Conservation (phyloP, 2,888 invertebrate genomes). For the Eustalomyia histrio region DNA sequence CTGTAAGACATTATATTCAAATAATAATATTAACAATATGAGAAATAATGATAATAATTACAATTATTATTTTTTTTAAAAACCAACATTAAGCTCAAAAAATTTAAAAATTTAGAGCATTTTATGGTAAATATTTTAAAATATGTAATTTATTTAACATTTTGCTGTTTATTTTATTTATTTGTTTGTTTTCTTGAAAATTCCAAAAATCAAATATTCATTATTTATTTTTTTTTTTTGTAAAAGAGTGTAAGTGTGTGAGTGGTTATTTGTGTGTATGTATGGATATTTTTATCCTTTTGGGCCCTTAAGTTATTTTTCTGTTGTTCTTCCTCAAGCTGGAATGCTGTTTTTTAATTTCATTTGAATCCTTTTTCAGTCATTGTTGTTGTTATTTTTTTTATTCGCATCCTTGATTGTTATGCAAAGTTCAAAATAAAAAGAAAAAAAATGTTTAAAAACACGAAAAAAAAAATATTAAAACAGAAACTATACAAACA, state of each 20-base stretch:
- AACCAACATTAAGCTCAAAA: no score
- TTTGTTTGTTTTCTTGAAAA: slow-evolving; percentile 16
- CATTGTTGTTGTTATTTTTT: neutral
- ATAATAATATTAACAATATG: no score
- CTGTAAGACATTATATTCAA: no score
- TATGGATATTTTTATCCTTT: slow-evolving; percentile 6
- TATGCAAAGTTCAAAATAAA: slow-evolving; percentile 16
- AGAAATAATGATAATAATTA: no score
- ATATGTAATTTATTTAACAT: neutral
- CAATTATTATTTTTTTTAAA: no score
- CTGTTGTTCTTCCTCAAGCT: neutral
- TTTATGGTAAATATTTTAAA: neutral
- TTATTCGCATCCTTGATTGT: slow-evolving; percentile 34
- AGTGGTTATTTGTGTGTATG: neutral
- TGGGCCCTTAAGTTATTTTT: slow-evolving; percentile 27
- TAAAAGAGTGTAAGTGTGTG: neutral
- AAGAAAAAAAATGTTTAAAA: neutral
- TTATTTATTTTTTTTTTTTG: slow-evolving; percentile 17
- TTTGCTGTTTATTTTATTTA: neutral
- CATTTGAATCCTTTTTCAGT: slow-evolving; percentile 38
- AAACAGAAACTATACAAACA: slow-evolving; percentile 14
- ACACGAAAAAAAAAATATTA: neutral
- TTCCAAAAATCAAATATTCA: slow-evolving; percentile 31
- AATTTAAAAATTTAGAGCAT: neutral
- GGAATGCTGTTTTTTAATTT: neutral